Base-by-base conservation (phyloP, 2,113 vertebrate species). In the Crotalus horridus region DNA sequence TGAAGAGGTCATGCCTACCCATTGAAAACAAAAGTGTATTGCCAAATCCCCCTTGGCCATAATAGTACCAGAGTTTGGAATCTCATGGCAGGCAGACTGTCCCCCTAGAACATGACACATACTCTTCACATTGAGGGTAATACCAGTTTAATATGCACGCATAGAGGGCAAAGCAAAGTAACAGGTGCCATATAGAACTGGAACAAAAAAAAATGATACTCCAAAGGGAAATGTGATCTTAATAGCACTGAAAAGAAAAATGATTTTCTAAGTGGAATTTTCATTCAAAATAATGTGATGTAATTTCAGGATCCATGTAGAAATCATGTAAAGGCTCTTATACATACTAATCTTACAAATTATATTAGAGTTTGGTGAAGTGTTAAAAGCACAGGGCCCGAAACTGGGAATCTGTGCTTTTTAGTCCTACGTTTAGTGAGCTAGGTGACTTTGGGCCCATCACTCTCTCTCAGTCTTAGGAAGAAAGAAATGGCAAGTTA, bases 1-100 rank as follows among this genome's bases (percentile, higher is more conserved):
- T 96, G 94, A 97, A 97, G 97, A 98, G 98, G 98, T 97, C 97
- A 97, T 90, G 88, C 97, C 97, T 98, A 97, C 95, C 95, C 95
- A 95, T 98, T 69, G 33, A 88, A 53, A 53, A 96, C 96, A 96
- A 97, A 96, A 97, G 97, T 96, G 89, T 97, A 96, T 96, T 97
- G 96, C 92, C 93, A 96, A 96, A 95, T 94, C 55, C 43, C 92
- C 93, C 90, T 29, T 0, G 94, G 95, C 96, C 96, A 93, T 94
- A 0, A 53, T 91, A 96, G 96, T 97, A 96, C 94, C 89, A 26
- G 90, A 94, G 91, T 94, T 95, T 93, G 96, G 96, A 96, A 96
- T 91, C 94, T 94, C 93, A 43, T 92, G 85, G 91, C 46, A 48
- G 91, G 81, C 81, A 0, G 85, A 94, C 88, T 0, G n/a, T 48